A percentile compares a stretch with the other conserved stretches of the same genome.
Conservation (phyloP, 2,888 invertebrate species). For the Pollenia labialis region DNA sequence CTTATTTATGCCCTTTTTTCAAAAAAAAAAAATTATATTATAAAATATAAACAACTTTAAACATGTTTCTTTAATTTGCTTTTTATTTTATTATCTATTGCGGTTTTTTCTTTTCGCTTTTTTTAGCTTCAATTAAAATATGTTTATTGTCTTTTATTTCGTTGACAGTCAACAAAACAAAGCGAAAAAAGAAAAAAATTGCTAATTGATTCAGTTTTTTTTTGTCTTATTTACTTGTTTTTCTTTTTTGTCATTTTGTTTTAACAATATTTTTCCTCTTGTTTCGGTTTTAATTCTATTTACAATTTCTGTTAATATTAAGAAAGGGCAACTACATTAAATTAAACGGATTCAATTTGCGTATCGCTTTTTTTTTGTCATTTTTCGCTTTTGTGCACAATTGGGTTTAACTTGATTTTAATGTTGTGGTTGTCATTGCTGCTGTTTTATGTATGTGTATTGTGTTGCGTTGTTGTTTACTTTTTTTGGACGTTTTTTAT, state of each 20-base stretch:
- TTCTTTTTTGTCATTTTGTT: constrained; percentile 33
- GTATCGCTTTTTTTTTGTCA: constrained; percentile 58
- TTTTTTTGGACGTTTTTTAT: constrained; percentile 26
- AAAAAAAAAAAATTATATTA: neutral
- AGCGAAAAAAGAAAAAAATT: constrained; percentile 24
- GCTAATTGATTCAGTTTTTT: constrained; percentile 55
- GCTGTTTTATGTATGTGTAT: constrained; percentile 19
- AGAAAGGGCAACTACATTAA: constrained; percentile 65
- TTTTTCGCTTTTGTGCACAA: constrained; percentile 72
- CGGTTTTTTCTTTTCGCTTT: constrained; percentile 4
- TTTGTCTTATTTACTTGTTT: constrained; percentile 15
- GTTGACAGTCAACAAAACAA: constrained; percentile 35
- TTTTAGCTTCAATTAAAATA: constrained; percentile 27
- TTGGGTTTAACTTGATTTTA: constrained; percentile 68
- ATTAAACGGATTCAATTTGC: constrained; percentile 71
- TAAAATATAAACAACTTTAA: neutral
- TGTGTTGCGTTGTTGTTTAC: constrained; percentile 29
- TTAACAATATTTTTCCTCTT: constrained; percentile 20
- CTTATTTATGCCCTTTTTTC: too few relatives aligned
- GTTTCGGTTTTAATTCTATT: constrained; percentile 15
- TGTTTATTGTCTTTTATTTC: constrained; percentile 52
- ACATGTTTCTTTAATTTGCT: constrained; percentile 19
- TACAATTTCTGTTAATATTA: neutral
- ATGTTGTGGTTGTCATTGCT: constrained; percentile 30
- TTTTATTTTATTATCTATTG: constrained; percentile 31